Evolutionary conservation across 2,797 vertebrate genomes (phyloP).

Genomic region (Clarias pachynema): DNA sequence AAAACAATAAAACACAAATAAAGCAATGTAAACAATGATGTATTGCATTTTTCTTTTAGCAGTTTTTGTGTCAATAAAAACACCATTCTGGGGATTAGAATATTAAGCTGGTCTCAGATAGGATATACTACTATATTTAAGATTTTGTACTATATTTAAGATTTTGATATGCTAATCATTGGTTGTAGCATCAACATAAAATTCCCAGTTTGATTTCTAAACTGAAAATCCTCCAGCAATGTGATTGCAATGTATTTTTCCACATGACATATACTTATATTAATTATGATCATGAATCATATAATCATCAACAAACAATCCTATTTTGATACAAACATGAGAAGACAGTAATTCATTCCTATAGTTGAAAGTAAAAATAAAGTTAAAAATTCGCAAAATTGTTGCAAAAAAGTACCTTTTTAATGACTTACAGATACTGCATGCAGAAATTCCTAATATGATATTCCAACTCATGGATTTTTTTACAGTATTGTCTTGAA

Average conservation of each 20-base stretch:
- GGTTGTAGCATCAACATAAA: not conserved
- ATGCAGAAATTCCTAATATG: not conserved
- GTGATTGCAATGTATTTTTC: not conserved
- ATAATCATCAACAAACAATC: not conserved
- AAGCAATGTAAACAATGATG: no score
- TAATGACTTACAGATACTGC: not conserved
- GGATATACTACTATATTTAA: no score
- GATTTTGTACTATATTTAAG: no score
- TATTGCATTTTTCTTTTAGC: no score
- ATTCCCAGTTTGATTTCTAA: not conserved
- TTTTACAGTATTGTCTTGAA: slow-evolving; percentile 57
- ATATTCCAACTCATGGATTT: not conserved
- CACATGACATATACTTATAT: not conserved
- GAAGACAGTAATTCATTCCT: not conserved
- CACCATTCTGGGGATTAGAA: no score
- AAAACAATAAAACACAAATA: no score
- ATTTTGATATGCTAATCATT: not conserved
- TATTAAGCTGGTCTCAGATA: no score
- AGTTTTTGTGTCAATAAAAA: no score
- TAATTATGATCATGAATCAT: not conserved
- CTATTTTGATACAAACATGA: not conserved
- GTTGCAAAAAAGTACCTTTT: not conserved
- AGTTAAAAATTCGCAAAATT: not conserved
- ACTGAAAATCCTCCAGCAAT: not conserved
- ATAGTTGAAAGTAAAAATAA: not conserved